Conservation (phyloP, 2,888 invertebrate species). For the Lymantria monacha region DNA sequence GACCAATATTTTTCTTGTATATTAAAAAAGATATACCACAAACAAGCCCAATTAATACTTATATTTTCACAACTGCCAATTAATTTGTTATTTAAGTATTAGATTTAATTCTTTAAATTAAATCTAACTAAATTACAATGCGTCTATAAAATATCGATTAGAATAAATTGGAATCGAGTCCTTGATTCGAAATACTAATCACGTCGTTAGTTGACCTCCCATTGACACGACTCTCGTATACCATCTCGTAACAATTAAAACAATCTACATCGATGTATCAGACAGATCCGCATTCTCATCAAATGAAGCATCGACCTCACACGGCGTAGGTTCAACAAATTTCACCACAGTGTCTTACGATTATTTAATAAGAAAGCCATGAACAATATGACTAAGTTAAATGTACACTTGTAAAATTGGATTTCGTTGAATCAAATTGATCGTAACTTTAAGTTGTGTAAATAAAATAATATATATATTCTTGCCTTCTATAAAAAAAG, state of each 20-base stretch:
- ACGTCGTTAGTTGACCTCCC: constrained; percentile 54
- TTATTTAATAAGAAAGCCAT: constrained; percentile 38
- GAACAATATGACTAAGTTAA: constrained; percentile 32
- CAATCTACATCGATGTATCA: constrained; percentile 52
- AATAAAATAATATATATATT: constrained; percentile 18
- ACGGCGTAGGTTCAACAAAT: constrained; percentile 36
- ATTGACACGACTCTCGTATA: constrained; percentile 58
- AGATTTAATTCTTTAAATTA: too few species aligned
- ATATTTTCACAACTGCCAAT: constrained; percentile 25
- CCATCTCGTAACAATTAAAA: constrained; percentile 63
- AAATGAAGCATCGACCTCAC: constrained; percentile 38
- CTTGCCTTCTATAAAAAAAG: constrained; percentile 8
- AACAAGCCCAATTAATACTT: constrained; percentile 17
- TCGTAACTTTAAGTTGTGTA: constrained; percentile 23
- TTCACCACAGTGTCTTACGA: constrained; percentile 38
- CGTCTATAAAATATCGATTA: constrained; percentile 34
- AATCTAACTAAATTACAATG: constrained; percentile 22
- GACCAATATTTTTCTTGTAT: neutral
- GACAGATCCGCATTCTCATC: constrained; percentile 55
- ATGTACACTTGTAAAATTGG: constrained; percentile 32
- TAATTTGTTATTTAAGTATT: constrained; percentile 35
- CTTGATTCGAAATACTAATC: constrained; percentile 47
- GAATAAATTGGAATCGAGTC: constrained; percentile 39
- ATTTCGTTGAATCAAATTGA: constrained; percentile 29
- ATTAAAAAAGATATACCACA: constrained; percentile 11